Conservation (phyloP, 2,797 vertebrate species). For the Myotis pilosus region DNA sequence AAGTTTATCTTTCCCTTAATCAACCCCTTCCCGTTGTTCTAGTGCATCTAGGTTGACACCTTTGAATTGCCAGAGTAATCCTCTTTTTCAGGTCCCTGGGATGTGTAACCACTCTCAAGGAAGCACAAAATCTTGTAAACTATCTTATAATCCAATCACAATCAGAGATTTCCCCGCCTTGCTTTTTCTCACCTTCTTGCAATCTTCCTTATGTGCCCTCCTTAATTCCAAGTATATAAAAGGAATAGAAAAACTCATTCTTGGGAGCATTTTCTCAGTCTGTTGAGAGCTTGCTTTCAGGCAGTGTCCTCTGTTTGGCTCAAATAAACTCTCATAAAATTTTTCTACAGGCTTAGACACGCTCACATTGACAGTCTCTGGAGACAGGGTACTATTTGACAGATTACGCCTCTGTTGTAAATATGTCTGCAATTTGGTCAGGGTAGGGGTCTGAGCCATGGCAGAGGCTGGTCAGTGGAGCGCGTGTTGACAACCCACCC, state of each 20-base stretch:
- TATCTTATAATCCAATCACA: not conserved
- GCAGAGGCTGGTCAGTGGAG: not conserved
- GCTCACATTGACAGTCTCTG: not conserved
- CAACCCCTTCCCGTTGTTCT: not conserved
- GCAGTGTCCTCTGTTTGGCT: not conserved
- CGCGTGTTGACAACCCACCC: not conserved
- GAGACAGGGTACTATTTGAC: not conserved
- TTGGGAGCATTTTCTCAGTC: not conserved
- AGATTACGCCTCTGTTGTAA: not conserved
- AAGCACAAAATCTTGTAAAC: not conserved
- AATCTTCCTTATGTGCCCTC: not conserved
- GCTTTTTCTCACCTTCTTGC: not conserved
- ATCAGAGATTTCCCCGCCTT: not conserved
- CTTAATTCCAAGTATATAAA: not conserved
- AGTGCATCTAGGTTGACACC: too few species aligned
- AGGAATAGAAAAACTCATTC: not conserved
- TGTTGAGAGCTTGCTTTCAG: not conserved
- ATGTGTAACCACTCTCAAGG: too few species aligned
- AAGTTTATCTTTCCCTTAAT: not conserved
- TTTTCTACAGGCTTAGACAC: not conserved
- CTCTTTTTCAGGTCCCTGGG: not conserved
- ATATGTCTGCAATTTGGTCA: not conserved
- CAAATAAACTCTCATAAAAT: not conserved
- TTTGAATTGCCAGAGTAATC: not conserved
- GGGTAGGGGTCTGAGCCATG: not conserved